phyloP scores from a whole-genome alignment of 30 jellyfish, hydroid and myxozoan genomes.

The Pelagia noctiluca region DNA sequence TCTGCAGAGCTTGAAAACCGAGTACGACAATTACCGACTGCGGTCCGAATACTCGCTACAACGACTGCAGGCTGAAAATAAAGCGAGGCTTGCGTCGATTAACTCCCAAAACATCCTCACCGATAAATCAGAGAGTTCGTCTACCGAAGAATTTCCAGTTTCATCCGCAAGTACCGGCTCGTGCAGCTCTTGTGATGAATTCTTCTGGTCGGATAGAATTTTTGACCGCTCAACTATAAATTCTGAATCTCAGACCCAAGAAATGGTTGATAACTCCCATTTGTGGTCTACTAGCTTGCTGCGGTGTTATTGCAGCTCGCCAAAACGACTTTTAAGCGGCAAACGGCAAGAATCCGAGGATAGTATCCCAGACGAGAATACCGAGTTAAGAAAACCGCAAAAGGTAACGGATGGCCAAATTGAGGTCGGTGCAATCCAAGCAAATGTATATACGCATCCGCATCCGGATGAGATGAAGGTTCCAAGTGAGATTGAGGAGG shows the following conservation, averaged over 20 bases:
- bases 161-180: slow-evolving; percentile 82
- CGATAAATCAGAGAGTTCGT: slow-evolving; percentile 67
- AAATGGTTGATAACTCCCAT: slow-evolving; percentile 70
- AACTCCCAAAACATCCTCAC: slow-evolving; percentile 32
- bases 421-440: background rate
- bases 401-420: background rate
- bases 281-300: slow-evolving; percentile 93
- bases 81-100: slow-evolving; percentile 67
- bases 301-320: slow-evolving; percentile 91
- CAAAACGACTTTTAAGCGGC: slow-evolving; percentile 38
- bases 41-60: slow-evolving; percentile 91
- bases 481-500: background rate
- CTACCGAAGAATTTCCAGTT: slow-evolving; percentile 72
- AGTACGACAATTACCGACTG: slow-evolving; percentile 85
- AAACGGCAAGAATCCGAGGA: slow-evolving; percentile 43
- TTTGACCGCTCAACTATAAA: slow-evolving; percentile 56
- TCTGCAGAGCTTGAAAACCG: slow-evolving; percentile 73
- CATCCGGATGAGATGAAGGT: background rate
- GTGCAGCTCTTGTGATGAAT: slow-evolving; percentile 79
- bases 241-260: slow-evolving; percentile 53
- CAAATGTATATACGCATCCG: too few species aligned
- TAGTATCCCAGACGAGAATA: slow-evolving; percentile 28
- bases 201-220: slow-evolving; percentile 69
- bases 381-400: background rate
- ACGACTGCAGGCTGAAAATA: slow-evolving; percentile 75